Percentiles rank a stretch among this genome's conserved stretches.
phyloP scores from a whole-genome alignment of 2,888 invertebrate species.

The Sesia bembeciformis region DNA sequence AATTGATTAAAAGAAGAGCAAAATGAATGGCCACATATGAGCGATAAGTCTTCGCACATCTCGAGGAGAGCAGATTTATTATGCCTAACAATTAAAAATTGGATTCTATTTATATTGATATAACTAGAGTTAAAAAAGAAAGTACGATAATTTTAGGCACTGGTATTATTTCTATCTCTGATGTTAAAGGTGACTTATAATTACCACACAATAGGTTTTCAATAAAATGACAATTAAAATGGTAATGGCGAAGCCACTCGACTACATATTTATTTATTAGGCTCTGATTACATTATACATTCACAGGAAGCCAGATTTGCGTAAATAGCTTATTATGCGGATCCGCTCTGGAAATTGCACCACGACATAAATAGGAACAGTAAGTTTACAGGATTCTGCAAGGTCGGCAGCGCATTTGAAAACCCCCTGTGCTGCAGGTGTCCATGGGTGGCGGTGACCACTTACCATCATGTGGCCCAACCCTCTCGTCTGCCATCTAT shows the following conservation, averaged over 20 bases:
- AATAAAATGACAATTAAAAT: conserved; percentile 6
- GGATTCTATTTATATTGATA: too few species aligned
- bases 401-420: not conserved
- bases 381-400: not conserved
- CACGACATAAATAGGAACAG: conserved; percentile 4
- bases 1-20: too few species aligned
- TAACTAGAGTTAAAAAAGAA: too few species aligned
- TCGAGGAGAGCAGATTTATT: too few species aligned
- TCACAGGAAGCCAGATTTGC: conserved; percentile 57
- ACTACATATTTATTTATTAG: conserved; percentile 21
- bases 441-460: not conserved
- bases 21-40: too few species aligned
- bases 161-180: too few species aligned
- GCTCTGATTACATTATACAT: conserved; percentile 62
- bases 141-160: too few species aligned
- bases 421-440: not conserved
- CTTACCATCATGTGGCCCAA: not conserved
- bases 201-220: not conserved
- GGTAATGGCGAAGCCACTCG: conserved; percentile 1
- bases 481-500: not conserved
- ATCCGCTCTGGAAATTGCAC: conserved; percentile 26
- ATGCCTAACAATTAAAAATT: too few species aligned
- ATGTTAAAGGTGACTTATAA: too few species aligned
- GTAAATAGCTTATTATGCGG: conserved; percentile 52
- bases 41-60: too few species aligned